These are phyloP conservation scores for Peromyscus aztecus DNA, from an alignment of 2,797 vertebrate genomes.

Conservation along the genomic window DNA sequence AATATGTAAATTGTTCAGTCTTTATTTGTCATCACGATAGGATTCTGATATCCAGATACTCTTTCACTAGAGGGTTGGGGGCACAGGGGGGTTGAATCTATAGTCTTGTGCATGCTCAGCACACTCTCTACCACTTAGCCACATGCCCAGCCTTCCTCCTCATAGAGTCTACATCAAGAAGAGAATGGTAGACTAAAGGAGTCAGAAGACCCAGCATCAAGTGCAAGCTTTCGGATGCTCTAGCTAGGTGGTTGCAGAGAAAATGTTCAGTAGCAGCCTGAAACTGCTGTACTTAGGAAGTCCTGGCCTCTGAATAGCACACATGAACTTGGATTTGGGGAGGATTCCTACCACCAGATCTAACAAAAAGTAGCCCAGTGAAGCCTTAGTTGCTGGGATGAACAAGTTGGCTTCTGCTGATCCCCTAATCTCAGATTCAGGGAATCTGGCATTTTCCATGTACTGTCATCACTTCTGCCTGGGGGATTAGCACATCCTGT, in stretches of 20 bases:
- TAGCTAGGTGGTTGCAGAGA: background rate
- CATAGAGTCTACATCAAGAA: background rate
- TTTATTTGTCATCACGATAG: background rate
- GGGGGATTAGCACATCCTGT: background rate
- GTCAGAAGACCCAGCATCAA: background rate
- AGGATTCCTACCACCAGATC: background rate
- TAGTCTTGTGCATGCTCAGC: background rate
- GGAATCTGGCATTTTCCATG: background rate
- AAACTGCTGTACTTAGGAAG: background rate
- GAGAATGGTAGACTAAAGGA: background rate
- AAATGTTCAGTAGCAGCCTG: background rate
- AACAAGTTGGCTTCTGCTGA: background rate
- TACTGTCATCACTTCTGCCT: background rate
- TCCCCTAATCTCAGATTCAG: background rate
- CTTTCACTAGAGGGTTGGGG: background rate
- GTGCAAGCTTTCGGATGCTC: background rate
- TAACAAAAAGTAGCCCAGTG: background rate
- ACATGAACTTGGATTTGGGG: background rate
- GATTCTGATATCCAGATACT: background rate
- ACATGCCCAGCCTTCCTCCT: background rate
- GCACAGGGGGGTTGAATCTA: background rate
- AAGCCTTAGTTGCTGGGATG: background rate
- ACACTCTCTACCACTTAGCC: background rate
- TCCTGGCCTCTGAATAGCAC: background rate
- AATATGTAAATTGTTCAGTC: background rate